phyloP scores from a whole-genome alignment of 1,140 invertebrate genomes.

The Proales similis region DNA sequence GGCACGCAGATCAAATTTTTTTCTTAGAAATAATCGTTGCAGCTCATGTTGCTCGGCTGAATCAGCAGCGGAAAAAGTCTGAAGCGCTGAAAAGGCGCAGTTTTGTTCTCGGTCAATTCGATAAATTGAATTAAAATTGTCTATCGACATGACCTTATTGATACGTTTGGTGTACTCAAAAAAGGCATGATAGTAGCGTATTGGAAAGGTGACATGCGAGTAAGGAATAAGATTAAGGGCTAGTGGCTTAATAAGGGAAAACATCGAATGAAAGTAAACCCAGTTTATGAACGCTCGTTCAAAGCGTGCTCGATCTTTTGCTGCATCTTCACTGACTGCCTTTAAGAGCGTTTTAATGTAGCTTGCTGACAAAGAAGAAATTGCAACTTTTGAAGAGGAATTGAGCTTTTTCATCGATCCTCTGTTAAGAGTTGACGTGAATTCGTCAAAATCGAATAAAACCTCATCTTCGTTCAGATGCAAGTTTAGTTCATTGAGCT shows the following conservation, averaged over 20 bases:
- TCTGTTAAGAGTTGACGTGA: background rate
- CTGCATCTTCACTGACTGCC: background rate
- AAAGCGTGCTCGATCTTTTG: background rate
- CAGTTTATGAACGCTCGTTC: slow-evolving; percentile 24
- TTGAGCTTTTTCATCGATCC: background rate
- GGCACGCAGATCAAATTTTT: slow-evolving; percentile 14
- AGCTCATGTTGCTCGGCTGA: slow-evolving; percentile 15
- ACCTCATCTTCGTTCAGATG: background rate
- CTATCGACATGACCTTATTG: background rate
- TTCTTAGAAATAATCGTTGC: slow-evolving; percentile 18
- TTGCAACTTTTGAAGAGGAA: background rate
- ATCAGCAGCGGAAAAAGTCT: background rate
- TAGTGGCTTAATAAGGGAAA: slow-evolving; percentile 7
- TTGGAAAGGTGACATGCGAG: background rate
- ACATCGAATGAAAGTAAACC: slow-evolving; percentile 4
- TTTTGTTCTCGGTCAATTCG: background rate
- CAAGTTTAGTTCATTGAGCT: slow-evolving; percentile 3
- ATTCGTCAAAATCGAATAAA: slow-evolving; percentile 15
- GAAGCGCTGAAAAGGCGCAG: slow-evolving; percentile 12
- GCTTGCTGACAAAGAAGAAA: background rate
- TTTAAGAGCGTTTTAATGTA: background rate
- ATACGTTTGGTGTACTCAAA: slow-evolving; percentile 11
- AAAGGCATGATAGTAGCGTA: slow-evolving; percentile 20
- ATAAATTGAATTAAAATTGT: slow-evolving; percentile 18
- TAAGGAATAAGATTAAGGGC: background rate